Percentiles rank a stretch among this genome's conserved stretches.
These are phyloP conservation scores for Lepidothrix coronata DNA, from an alignment of 2,113 vertebrate genomes.

Conservation along the genomic window DNA sequence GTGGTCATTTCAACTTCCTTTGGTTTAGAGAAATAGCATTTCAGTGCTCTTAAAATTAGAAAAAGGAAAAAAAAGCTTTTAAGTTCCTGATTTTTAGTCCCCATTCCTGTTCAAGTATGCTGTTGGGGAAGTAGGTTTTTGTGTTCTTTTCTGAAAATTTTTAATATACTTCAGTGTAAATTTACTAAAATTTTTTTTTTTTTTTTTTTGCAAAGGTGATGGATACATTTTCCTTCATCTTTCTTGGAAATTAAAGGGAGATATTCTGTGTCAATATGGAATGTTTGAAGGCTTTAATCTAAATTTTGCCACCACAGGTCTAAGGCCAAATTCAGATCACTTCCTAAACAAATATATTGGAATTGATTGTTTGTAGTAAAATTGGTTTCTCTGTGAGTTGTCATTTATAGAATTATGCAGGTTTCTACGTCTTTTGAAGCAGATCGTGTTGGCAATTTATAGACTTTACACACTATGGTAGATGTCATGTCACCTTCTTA, in stretches of 20 bases:
- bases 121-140: not conserved
- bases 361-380: not conserved
- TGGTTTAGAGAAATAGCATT: not conserved
- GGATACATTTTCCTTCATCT: not conserved
- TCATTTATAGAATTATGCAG: not conserved
- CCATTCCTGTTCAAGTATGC: not conserved
- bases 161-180: not conserved
- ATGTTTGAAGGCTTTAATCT: not conserved
- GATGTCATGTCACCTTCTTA: not conserved
- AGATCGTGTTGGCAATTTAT: not conserved
- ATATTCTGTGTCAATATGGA: not conserved
- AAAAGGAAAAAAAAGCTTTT: not conserved
- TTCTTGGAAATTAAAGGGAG: not conserved
- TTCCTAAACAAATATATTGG: not conserved
- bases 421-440: not conserved
- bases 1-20: not conserved
- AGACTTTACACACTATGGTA: not conserved
- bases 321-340: not conserved
- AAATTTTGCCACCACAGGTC: not conserved
- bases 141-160: not conserved
- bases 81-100: not conserved
- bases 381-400: accelerated
- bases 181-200: accelerated
- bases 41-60: not conserved
- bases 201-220: not conserved